Conservation (phyloP, 2,888 invertebrate species). For the Pachycephus smyrnensis region DNA sequence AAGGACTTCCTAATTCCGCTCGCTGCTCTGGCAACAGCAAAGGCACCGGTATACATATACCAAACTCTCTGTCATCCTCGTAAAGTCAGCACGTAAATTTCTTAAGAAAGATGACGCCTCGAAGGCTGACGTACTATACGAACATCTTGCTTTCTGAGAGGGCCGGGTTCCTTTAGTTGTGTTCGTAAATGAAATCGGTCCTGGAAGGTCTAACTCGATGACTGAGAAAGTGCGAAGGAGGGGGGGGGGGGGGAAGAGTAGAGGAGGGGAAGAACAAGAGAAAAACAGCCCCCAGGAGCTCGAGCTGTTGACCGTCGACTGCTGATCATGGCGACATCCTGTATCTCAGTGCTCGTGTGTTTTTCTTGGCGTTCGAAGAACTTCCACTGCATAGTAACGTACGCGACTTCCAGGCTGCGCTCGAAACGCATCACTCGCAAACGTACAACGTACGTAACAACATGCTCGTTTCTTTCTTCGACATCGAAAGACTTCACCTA, state of each 20-base stretch:
- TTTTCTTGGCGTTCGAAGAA: conserved; percentile 17
- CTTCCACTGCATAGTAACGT: not conserved
- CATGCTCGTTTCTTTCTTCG: conserved; percentile 19
- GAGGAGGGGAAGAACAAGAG: not conserved
- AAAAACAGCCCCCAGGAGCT: not conserved
- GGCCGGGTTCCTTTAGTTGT: conserved; percentile 33
- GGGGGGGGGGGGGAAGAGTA: too few relatives aligned
- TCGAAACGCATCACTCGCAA: conserved; percentile 42
- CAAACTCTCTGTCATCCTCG: too few relatives aligned
- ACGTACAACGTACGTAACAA: too few relatives aligned
- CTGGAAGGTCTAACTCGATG: too few relatives aligned
- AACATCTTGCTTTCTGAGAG: conserved; percentile 5
- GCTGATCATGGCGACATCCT: conserved; percentile 44
- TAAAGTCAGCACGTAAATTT: too few relatives aligned
- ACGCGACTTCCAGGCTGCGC: not conserved
- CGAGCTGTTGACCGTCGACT: too few relatives aligned
- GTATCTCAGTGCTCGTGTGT: conserved; percentile 36
- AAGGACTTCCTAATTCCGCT: too few relatives aligned
- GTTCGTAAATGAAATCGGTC: conserved; percentile 34
- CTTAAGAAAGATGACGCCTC: too few relatives aligned
- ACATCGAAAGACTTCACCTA: conserved; percentile 23
- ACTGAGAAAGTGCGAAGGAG: too few relatives aligned
- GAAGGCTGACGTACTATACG: too few relatives aligned
- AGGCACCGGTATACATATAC: too few relatives aligned
- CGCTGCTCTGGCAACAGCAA: too few relatives aligned